Conservation (phyloP, 2,113 vertebrate species). For the Uria aalge region DNA sequence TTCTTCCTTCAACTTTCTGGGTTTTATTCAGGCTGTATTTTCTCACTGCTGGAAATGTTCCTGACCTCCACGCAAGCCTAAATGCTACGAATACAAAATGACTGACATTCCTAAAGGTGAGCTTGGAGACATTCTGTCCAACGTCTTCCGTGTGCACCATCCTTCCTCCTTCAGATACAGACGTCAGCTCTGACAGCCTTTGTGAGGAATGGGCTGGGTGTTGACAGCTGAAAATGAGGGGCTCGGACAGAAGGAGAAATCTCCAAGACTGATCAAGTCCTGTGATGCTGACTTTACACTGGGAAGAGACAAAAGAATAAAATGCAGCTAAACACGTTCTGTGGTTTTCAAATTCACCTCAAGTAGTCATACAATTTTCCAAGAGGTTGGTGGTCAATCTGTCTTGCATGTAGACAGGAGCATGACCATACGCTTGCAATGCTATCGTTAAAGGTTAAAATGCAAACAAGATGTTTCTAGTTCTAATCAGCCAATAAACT, state of each 20-base stretch:
- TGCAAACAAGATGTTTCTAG: background rate
- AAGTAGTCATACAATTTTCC: background rate
- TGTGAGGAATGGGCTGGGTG: background rate
- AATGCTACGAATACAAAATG: background rate
- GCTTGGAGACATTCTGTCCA: background rate
- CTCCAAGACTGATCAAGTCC: background rate
- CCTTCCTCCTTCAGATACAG: background rate
- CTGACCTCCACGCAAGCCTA: slow-evolving; percentile 40
- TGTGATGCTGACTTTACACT: background rate
- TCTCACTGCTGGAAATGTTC: background rate
- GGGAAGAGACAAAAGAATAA: background rate
- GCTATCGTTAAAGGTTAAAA: background rate
- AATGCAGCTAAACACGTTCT: background rate
- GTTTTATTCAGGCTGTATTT: slow-evolving; percentile 38
- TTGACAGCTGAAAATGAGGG: slow-evolving; percentile 49
- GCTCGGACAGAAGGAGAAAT: slow-evolving; percentile 32
- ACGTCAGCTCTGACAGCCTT: background rate
- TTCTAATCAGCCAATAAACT: background rate
- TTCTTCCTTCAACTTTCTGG: slow-evolving; percentile 33
- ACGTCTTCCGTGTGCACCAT: background rate
- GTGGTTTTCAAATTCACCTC: background rate
- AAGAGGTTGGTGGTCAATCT: background rate
- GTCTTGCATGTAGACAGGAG: background rate
- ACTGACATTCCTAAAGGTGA: slow-evolving; percentile 44
- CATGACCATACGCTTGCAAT: background rate